These are phyloP conservation scores for Phoeniculus purpureus DNA, from an alignment of 2,797 vertebrate species.

Conservation along the genomic window DNA sequence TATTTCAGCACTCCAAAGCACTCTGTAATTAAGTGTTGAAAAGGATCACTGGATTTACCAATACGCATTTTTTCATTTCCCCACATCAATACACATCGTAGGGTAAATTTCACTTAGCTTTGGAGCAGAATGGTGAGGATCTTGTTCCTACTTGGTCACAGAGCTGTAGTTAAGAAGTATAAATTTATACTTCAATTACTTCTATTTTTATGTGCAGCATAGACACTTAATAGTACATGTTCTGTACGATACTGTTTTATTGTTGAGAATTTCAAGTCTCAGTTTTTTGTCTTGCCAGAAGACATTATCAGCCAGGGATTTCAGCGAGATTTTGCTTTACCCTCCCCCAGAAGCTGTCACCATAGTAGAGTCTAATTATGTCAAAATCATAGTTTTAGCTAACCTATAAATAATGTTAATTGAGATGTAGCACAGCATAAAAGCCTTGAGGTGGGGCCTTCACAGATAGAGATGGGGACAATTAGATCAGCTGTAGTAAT, in stretches of 20 bases:
- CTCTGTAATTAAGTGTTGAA: background rate
- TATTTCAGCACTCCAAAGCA: background rate
- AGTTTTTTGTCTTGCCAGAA: background rate
- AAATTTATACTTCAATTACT: background rate
- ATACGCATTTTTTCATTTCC: background rate
- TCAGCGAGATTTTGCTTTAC: background rate
- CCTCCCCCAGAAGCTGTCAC: background rate
- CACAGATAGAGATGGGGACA: background rate
- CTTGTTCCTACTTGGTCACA: background rate
- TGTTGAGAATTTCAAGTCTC: background rate
- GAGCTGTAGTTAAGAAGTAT: background rate
- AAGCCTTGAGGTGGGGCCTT: rapidly evolving
- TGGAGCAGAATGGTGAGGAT: background rate
- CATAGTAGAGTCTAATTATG: background rate
- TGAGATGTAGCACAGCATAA: background rate
- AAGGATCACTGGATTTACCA: background rate
- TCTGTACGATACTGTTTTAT: background rate
- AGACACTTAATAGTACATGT: background rate
- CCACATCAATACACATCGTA: background rate
- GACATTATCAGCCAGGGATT: background rate
- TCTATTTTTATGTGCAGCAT: background rate
- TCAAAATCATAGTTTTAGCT: background rate
- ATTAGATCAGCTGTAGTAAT: background rate
- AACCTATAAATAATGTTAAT: background rate
- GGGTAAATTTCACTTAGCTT: background rate